These are phyloP conservation scores for Nibea coibor DNA, from an alignment of 2,113 vertebrate species.

Conservation along the genomic window DNA sequence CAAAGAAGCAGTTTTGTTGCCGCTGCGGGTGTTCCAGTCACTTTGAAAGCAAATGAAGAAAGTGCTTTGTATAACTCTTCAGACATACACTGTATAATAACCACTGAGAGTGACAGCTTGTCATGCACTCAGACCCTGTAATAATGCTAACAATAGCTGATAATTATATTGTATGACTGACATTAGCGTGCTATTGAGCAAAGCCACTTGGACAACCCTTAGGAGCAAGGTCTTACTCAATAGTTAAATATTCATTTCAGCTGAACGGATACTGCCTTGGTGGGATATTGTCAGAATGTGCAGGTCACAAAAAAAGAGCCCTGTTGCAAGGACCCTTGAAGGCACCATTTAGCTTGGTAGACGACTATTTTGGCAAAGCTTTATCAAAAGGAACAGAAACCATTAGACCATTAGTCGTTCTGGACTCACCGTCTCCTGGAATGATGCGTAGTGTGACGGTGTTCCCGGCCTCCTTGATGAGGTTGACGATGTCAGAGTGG, in stretches of 20 bases:
- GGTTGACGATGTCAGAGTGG: constrained; percentile 99
- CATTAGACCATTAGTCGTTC: background rate
- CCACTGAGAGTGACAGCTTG: background rate
- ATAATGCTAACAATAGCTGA: background rate
- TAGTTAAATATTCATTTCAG: background rate
- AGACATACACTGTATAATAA: constrained; percentile 3
- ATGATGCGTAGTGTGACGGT: constrained; percentile 98
- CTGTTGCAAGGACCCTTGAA: background rate
- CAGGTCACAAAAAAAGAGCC: background rate
- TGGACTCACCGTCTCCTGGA: constrained; percentile 94
- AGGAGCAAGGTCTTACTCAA: background rate
- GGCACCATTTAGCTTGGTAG: background rate
- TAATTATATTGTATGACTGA: background rate
- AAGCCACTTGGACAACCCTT: background rate
- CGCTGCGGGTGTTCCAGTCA: constrained; percentile 13
- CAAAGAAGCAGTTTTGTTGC: constrained; percentile 48
- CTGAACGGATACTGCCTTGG: background rate
- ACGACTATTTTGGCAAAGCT: no score
- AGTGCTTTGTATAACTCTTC: constrained; percentile 17
- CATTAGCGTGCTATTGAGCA: background rate
- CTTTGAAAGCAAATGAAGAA: constrained; percentile 43
- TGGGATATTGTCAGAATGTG: background rate
- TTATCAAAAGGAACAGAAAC: background rate
- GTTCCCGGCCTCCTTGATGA: constrained; percentile 99
- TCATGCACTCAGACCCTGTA: background rate